Conservation (phyloP, 2,888 invertebrate species). For the Pediacus dermestoides region DNA sequence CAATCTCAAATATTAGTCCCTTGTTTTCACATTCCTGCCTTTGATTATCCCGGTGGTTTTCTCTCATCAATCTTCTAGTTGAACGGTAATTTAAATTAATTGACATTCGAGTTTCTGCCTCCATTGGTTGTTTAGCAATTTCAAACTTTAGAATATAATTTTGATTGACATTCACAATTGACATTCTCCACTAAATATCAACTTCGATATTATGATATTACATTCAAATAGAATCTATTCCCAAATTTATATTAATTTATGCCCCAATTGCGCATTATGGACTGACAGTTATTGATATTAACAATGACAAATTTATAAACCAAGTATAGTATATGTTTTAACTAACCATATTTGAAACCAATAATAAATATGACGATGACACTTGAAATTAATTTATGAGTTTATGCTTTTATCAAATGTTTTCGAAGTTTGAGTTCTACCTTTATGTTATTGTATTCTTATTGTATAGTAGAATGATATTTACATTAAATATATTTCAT, state of each 20-base stretch:
- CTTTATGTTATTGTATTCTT: too few species aligned
- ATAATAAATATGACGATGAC: too few species aligned
- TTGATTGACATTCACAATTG: slow-evolving; percentile 1
- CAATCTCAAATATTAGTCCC: too few species aligned
- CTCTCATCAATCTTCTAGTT: slow-evolving; percentile 16
- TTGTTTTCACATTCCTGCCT: slow-evolving; percentile 1
- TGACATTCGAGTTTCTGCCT: slow-evolving; percentile 8
- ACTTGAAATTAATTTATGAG: too few species aligned
- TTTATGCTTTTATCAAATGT: too few species aligned
- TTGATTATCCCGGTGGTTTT: slow-evolving; percentile 8
- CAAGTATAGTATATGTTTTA: too few species aligned
- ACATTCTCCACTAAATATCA: slow-evolving; percentile 1
- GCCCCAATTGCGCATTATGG: too few species aligned
- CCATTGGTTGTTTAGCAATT: slow-evolving; percentile 2
- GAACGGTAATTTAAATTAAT: slow-evolving; percentile 16
- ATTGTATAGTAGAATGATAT: too few species aligned
- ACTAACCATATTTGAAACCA: too few species aligned
- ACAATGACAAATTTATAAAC: too few species aligned
- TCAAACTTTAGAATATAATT: not conserved
- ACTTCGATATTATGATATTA: not conserved
- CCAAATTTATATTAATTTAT: not conserved
- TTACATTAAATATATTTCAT: too few species aligned
- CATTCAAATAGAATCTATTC: not conserved
- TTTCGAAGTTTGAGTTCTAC: too few species aligned
- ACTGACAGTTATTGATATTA: slow-evolving; percentile 2